A percentile compares a stretch with the other conserved stretches of the same genome.
Evolutionary conservation across 2,113 vertebrate genomes (phyloP).

Genomic region (Phoxinus phoxinus): DNA sequence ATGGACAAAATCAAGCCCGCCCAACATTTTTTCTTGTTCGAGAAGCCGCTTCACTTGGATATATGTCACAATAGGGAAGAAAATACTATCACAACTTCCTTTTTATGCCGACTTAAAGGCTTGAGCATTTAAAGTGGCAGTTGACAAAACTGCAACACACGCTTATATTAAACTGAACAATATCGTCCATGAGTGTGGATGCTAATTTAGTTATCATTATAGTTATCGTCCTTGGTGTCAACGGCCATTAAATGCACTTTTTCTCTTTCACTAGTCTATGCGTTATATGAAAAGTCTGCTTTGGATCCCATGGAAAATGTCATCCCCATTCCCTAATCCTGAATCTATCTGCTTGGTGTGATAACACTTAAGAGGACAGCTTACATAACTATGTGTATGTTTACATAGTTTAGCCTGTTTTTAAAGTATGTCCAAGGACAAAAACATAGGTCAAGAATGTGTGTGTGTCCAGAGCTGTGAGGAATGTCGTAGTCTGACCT

Average conservation of each 20-base stretch:
- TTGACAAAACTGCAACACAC: too few species aligned
- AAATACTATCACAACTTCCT: too few species aligned
- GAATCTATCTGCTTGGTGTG: constrained; percentile 57
- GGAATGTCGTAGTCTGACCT: constrained; percentile 67
- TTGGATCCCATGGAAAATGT: constrained; percentile 1
- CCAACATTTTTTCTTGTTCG: too few species aligned
- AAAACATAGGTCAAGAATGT: constrained; percentile 46
- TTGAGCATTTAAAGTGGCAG: too few species aligned
- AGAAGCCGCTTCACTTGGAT: too few species aligned
- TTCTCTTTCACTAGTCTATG: neutral
- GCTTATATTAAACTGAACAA: too few species aligned
- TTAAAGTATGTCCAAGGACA: constrained; percentile 40
- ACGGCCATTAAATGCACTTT: neutral
- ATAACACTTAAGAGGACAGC: constrained; percentile 47
- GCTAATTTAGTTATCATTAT: too few species aligned
- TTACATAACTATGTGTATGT: constrained; percentile 62
- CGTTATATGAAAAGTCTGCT: constrained; percentile 15
- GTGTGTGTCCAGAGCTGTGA: constrained; percentile 41
- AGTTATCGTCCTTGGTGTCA: neutral
- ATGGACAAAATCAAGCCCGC: too few species aligned
- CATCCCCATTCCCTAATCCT: constrained; percentile 39
- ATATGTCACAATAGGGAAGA: too few species aligned
- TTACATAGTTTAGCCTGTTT: constrained; percentile 58
- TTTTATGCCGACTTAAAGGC: too few species aligned
- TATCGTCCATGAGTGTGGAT: too few species aligned